Conservation (phyloP, 1,140 invertebrate genomes). For the Philopotamus ludificatus region DNA sequence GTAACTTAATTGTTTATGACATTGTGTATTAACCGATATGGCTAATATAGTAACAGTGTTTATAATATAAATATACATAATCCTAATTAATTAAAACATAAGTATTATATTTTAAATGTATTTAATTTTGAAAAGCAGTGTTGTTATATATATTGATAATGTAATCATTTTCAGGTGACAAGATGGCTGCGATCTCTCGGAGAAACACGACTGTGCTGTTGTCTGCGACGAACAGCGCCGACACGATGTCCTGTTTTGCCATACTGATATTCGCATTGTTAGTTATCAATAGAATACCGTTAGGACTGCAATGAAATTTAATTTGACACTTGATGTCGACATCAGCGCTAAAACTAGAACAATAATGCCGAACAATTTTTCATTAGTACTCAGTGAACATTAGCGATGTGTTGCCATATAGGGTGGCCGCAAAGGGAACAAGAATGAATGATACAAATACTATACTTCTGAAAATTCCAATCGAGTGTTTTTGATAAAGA, state of each 20-base stretch:
- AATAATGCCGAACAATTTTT: not conserved
- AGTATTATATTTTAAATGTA: too few relatives aligned
- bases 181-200: slow-evolving; percentile 39
- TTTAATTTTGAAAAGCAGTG: too few relatives aligned
- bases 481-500: not conserved
- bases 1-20: too few relatives aligned
- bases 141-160: too few relatives aligned
- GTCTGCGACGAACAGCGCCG: not conserved
- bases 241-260: slow-evolving; percentile 15
- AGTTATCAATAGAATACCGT: slow-evolving; percentile 23
- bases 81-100: too few relatives aligned
- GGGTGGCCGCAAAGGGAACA: not conserved
- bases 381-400: not conserved
- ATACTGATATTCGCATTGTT: slow-evolving; percentile 8
- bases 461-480: not conserved
- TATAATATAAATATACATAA: too few relatives aligned
- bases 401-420: not conserved
- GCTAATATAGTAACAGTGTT: too few relatives aligned
- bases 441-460: not conserved
- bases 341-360: not conserved
- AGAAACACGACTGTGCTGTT: too few relatives aligned
- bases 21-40: too few relatives aligned
- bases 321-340: not conserved
- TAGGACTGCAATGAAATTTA: slow-evolving; percentile 30
- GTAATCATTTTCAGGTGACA: slow-evolving; percentile 40